Evolutionary conservation across 2,113 vertebrate genomes (phyloP).

Genomic region (Anarhynchus alexandrinus): DNA sequence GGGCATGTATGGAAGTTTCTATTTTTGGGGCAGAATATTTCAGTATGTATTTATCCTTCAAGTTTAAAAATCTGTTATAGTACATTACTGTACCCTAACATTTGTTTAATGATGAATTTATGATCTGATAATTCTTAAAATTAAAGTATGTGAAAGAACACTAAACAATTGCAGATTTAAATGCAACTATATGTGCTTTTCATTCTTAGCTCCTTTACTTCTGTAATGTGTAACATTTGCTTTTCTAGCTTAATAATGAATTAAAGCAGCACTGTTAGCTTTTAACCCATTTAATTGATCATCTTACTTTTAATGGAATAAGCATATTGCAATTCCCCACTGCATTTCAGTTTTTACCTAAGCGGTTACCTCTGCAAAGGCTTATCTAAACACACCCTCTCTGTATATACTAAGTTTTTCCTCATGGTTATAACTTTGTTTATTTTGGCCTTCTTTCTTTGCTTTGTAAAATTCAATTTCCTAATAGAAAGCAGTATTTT

Average conservation of each 20-base stretch:
- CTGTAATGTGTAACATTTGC: not conserved
- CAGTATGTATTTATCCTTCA: not conserved
- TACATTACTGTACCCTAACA: not conserved
- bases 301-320: not conserved
- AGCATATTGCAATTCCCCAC: not conserved
- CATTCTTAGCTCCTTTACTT: not conserved
- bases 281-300: not conserved
- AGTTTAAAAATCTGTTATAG: not conserved
- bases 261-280: not conserved
- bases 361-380: not conserved
- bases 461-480: not conserved
- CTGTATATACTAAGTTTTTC: not conserved
- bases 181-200: not conserved
- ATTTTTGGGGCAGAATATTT: not conserved
- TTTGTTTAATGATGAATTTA: not conserved
- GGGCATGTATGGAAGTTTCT: not conserved
- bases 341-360: not conserved
- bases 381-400: not conserved
- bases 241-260: not conserved
- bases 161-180: not conserved
- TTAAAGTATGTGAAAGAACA: not conserved
- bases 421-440: not conserved
- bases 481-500: not conserved
- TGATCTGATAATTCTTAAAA: not conserved
- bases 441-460: not conserved